Conservation (phyloP, 2,797 vertebrate genomes). For the Siniperca scherzeri region DNA sequence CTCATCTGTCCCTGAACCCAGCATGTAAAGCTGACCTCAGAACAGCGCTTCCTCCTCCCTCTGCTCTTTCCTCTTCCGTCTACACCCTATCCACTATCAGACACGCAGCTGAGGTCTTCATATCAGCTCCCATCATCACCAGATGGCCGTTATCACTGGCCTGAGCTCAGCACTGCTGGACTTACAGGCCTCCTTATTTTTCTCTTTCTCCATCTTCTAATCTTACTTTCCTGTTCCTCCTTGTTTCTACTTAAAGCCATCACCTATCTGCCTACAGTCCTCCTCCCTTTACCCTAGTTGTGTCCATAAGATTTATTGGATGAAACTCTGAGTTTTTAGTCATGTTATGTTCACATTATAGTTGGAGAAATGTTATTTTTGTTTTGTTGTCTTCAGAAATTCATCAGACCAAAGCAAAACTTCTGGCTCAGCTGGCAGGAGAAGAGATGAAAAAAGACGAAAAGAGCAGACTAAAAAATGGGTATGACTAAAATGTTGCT, state of each 20-base stretch:
- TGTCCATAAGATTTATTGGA: conserved; percentile 8
- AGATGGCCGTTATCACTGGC: conserved; percentile 67
- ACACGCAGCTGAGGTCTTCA: conserved; percentile 41
- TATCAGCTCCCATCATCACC: conserved; percentile 71
- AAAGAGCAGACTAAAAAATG: conserved; percentile 46
- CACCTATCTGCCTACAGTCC: conserved; percentile 1
- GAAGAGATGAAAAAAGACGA: conserved; percentile 59
- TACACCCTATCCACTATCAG: conserved; percentile 49
- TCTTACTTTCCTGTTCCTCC: conserved; percentile 28
- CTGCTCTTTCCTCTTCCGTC: conserved; percentile 64
- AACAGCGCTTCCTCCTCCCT: conserved; percentile 47
- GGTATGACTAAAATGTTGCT: conserved; percentile 53
- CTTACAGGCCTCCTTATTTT: conserved; percentile 43
- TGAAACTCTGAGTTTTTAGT: too few species aligned
- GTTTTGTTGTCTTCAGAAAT: conserved; percentile 54
- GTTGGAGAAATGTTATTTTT: conserved; percentile 16
- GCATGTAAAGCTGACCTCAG: conserved; percentile 61
- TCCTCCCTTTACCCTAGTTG: conserved; percentile 21
- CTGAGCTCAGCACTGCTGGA: conserved; percentile 51
- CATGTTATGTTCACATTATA: conserved; percentile 16
- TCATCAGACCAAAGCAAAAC: conserved; percentile 41
- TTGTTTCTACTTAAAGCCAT: conserved; percentile 24
- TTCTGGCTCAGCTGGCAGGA: conserved; percentile 42
- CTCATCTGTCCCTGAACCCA: conserved; percentile 65
- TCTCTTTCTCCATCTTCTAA: conserved; percentile 38